phyloP scores from a whole-genome alignment of 1,140 invertebrate species.

The Euura lappo region DNA sequence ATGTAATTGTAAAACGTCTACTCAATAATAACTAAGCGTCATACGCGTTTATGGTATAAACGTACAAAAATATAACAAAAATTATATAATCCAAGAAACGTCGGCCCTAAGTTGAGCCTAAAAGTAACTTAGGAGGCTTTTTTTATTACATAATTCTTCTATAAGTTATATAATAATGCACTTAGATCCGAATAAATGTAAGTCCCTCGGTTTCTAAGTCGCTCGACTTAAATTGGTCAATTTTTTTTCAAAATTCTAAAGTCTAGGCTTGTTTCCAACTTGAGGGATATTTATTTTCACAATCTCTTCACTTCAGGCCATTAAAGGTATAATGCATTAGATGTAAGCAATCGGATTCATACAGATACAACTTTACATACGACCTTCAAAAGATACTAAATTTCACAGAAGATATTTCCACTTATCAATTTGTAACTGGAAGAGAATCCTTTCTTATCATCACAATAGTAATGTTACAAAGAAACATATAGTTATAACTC shows the following conservation, averaged over 20 bases:
- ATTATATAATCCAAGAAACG: conserved; percentile 20
- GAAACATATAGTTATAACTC: too few species aligned
- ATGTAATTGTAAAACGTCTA: background rate
- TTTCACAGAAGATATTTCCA: too few species aligned
- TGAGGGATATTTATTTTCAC: background rate
- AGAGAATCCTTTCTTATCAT: too few species aligned
- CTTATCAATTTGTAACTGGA: too few species aligned
- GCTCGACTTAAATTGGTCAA: conserved; percentile 3
- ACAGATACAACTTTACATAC: background rate
- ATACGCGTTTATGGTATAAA: conserved; percentile 44
- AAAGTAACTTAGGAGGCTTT: background rate
- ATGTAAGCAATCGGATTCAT: background rate
- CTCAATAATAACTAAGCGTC: conserved; percentile 31
- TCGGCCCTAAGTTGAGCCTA: background rate
- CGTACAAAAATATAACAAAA: conserved; percentile 54
- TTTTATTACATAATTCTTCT: background rate
- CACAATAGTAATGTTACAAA: too few species aligned
- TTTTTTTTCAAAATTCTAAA: background rate
- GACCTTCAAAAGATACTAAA: too few species aligned
- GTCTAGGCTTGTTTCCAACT: background rate
- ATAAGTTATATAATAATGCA: background rate
- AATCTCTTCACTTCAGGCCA: background rate
- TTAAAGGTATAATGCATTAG: too few species aligned
- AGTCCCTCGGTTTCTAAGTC: background rate
- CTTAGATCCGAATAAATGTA: background rate